Conservation (phyloP, 1,140 invertebrate species). For the Bombus difficillimus region DNA sequence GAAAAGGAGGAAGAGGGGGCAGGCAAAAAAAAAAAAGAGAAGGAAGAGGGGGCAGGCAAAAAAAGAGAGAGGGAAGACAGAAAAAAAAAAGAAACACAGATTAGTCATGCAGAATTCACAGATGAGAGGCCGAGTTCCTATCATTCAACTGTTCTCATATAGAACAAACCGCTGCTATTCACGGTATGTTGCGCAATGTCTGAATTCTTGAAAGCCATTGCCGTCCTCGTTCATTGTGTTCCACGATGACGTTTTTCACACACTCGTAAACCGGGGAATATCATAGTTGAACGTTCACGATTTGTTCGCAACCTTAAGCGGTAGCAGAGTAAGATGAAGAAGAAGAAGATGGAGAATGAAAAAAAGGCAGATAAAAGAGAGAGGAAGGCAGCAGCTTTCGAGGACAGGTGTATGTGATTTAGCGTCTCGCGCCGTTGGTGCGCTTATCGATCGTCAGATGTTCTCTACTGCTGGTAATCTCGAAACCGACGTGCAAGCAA, state of each 20-base stretch:
- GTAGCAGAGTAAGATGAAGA: not conserved
- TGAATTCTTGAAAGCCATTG: constrained; percentile 46
- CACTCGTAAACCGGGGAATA: not conserved
- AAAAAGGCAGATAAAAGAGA: not conserved
- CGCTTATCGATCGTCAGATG: constrained; percentile 48
- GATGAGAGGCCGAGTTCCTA: constrained; percentile 67
- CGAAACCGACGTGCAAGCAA: constrained; percentile 23
- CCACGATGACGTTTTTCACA: not conserved
- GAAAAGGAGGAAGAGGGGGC: too few relatives aligned
- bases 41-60: not conserved
- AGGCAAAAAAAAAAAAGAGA: not conserved
- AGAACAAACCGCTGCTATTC: constrained; percentile 29
- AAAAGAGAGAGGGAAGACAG: not conserved
- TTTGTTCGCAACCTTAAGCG: not conserved
- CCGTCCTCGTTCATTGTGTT: constrained; percentile 14
- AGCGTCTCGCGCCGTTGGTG: constrained; percentile 18
- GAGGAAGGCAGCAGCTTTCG: constrained; percentile 35
- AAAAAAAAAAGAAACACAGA: not conserved
- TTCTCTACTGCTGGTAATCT: constrained; percentile 42
- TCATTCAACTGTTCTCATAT: constrained; percentile 57
- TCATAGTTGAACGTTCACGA: not conserved
- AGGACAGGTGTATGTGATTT: constrained; percentile 24
- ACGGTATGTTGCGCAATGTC: constrained; percentile 15
- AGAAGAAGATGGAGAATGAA: too few relatives aligned
- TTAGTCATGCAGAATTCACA: constrained; percentile 57